A percentile compares a stretch with the other conserved stretches of the same genome.
phyloP scores from a whole-genome alignment of 1,140 invertebrate genomes.

The Neodiprion lecontei region DNA sequence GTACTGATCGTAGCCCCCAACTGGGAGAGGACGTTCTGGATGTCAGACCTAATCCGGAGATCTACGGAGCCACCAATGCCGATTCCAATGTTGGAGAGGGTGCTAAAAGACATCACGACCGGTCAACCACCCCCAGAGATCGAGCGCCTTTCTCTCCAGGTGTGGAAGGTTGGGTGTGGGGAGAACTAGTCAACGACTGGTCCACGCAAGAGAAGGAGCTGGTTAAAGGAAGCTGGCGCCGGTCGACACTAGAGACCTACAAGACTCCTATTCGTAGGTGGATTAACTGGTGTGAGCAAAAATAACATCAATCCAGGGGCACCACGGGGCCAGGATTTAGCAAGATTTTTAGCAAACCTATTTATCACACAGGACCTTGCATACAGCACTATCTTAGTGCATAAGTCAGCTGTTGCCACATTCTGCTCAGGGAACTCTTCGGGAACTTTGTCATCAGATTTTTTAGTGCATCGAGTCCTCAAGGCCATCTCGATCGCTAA shows the following conservation, averaged over 20 bases:
- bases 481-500: constrained; percentile 29
- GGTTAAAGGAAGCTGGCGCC: background rate
- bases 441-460: constrained; percentile 16
- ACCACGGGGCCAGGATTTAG: constrained; percentile 30
- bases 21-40: constrained; percentile 23
- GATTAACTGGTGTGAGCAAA: constrained; percentile 28
- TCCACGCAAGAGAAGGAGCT: constrained; percentile 18
- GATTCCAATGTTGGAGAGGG: constrained; percentile 16
- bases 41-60: constrained; percentile 20
- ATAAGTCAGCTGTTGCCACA: constrained; percentile 43
- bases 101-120: constrained; percentile 23
- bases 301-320: constrained; percentile 18
- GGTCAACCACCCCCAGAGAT: constrained; percentile 20
- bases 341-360: constrained; percentile 37
- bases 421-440: constrained; percentile 26
- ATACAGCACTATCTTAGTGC: constrained; percentile 39
- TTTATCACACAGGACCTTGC: constrained; percentile 28
- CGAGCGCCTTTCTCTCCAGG: constrained; percentile 27
- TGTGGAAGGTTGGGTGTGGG: constrained; percentile 31
- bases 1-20: constrained; percentile 22
- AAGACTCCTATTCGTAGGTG: constrained; percentile 23
- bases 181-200: constrained; percentile 14
- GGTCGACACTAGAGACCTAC: constrained; percentile 22
- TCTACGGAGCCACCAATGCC: constrained; percentile 17
- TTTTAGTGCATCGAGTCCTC: constrained; percentile 26